Conservation (phyloP, 1,140 invertebrate genomes). For the Sipha flava region DNA sequence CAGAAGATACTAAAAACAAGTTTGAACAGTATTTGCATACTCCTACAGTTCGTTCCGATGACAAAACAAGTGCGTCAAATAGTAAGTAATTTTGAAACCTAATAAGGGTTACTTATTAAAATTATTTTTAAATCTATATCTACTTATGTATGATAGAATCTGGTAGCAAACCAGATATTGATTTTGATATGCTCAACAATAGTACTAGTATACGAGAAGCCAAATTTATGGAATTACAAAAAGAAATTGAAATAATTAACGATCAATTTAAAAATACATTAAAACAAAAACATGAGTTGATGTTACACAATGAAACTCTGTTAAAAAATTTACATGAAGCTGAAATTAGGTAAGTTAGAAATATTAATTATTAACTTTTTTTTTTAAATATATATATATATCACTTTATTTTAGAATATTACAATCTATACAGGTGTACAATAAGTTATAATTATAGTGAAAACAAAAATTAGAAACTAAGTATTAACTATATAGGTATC, state of each 20-base stretch:
- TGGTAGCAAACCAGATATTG: not conserved
- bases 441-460: no score
- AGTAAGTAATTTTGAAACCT: not conserved
- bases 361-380: not conserved
- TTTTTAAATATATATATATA: not conserved
- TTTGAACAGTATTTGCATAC: conserved; percentile 7
- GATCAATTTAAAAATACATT: conserved; percentile 10
- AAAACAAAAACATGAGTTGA: conserved; percentile 16
- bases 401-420: no score
- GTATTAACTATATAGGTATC: no score
- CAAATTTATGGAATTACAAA: conserved; percentile 11
- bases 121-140: not conserved
- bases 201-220: conserved; percentile 23
- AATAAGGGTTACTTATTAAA: not conserved
- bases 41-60: not conserved
- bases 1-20: conserved; percentile 1
- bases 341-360: not conserved
- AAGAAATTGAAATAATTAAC: conserved; percentile 17
- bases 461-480: no score
- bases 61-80: not conserved
- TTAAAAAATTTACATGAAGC: conserved; percentile 10
- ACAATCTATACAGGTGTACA: no score
- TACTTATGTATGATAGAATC: not conserved
- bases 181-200: conserved; percentile 18
- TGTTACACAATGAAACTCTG: conserved; percentile 3